Percentiles rank a stretch among this genome's conserved stretches.
These are phyloP conservation scores for Acanthosepion pharaonis DNA, from an alignment of 2,888 invertebrate genomes.

Conservation along the genomic window DNA sequence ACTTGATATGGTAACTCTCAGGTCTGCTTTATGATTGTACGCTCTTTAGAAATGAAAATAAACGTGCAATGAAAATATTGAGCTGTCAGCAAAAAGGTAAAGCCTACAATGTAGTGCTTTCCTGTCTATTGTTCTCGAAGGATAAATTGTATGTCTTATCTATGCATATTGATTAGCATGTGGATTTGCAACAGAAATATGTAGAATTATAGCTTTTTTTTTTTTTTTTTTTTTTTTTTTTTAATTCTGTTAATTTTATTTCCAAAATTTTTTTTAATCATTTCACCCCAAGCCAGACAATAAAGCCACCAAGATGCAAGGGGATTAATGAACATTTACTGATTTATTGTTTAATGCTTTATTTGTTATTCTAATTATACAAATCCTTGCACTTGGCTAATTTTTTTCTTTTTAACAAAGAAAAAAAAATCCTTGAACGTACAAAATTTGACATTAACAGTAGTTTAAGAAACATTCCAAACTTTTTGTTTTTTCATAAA, in stretches of 20 bases:
- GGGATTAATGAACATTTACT: too few relatives aligned
- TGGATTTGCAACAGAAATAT: neutral
- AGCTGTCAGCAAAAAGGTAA: neutral
- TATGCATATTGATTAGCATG: neutral
- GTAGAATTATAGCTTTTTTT: neutral
- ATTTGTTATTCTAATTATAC: too few relatives aligned
- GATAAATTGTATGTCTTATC: neutral
- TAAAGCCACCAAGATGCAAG: too few relatives aligned
- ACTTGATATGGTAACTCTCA: neutral
- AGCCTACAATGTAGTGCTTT: neutral
- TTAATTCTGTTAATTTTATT: too few relatives aligned
- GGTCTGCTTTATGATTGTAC: neutral
- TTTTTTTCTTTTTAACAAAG: neutral
- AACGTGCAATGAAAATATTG: neutral
- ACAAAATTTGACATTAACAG: neutral
- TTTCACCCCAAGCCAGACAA: too few relatives aligned
- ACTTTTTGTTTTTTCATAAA: neutral
- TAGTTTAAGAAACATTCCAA: neutral
- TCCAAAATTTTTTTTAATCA: too few relatives aligned
- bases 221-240: accelerated
- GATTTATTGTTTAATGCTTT: too few relatives aligned
- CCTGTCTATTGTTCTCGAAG: neutral
- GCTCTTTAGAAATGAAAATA: neutral
- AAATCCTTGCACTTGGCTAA: neutral
- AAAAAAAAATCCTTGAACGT: neutral